These are phyloP conservation scores for Drosophila parvula DNA, from an alignment of 1,140 invertebrate genomes.

Conservation along the genomic window DNA sequence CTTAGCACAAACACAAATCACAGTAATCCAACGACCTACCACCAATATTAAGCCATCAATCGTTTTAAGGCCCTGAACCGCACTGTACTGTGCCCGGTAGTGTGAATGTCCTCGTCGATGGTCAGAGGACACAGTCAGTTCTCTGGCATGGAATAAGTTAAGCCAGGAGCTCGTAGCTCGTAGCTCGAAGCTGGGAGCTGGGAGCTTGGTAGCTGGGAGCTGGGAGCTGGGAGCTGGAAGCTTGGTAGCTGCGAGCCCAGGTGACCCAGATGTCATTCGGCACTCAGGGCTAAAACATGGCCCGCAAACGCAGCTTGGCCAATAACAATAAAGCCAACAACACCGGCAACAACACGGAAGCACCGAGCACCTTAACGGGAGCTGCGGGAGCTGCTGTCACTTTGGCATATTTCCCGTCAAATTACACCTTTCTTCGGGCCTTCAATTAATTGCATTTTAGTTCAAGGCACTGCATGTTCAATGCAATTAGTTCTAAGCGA, in stretches of 20 bases:
- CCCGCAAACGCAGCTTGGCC: constrained; percentile 56
- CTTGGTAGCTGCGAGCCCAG: constrained; percentile 40
- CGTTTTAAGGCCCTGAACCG: constrained; percentile 30
- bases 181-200: background rate
- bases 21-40: constrained; percentile 18
- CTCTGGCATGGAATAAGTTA: constrained; percentile 51
- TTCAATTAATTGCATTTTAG: constrained; percentile 2
- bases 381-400: constrained; percentile 26
- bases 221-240: background rate
- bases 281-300: constrained; percentile 71
- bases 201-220: constrained; percentile 1
- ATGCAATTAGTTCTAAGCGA: background rate
- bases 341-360: background rate
- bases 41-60: constrained; percentile 43
- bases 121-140: constrained; percentile 22
- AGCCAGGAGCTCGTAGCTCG: constrained; percentile 16
- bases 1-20: constrained; percentile 30
- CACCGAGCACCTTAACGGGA: constrained; percentile 14
- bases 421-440: background rate
- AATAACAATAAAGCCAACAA: constrained; percentile 76
- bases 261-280: constrained; percentile 79
- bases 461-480: background rate
- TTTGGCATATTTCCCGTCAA: constrained; percentile 30
- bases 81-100: constrained; percentile 13
- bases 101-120: constrained; percentile 45